Conservation (phyloP, 2,113 vertebrate species). For the Vidua macroura region DNA sequence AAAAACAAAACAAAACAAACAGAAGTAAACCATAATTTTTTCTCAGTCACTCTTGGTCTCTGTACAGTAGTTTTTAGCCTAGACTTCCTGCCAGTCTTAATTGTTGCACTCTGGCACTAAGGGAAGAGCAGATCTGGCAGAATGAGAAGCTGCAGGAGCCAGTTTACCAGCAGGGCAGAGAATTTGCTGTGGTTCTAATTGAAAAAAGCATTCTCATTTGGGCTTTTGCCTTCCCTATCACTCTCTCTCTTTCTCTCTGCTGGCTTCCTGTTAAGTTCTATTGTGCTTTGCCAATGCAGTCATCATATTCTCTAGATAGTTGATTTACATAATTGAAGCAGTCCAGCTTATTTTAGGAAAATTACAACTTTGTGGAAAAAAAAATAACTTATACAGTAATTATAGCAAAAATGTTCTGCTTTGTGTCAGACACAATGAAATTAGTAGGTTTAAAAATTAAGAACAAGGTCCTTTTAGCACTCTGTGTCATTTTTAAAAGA, state of each 20-base stretch:
- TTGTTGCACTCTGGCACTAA: neutral
- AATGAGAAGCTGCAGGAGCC: neutral
- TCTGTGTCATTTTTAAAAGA: constrained; percentile 66
- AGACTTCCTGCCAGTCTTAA: neutral
- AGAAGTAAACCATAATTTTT: neutral
- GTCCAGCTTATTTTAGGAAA: constrained; percentile 76
- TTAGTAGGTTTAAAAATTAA: constrained; percentile 73
- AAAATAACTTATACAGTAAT: constrained; percentile 75
- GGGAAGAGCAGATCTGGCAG: constrained; percentile 21
- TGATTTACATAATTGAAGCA: constrained; percentile 76
- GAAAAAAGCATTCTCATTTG: constrained; percentile 54
- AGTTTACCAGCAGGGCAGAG: constrained; percentile 25
- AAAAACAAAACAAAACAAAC: neutral
- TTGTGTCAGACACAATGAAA: constrained; percentile 75
- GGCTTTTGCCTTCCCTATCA: constrained; percentile 10
- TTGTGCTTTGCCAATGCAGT: constrained; percentile 51
- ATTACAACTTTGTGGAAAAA: constrained; percentile 70
- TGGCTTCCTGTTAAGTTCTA: constrained; percentile 60
- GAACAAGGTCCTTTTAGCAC: constrained; percentile 60
- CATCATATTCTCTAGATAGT: constrained; percentile 70
- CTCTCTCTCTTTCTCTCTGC: neutral
- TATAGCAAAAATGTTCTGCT: constrained; percentile 71
- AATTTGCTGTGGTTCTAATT: constrained; percentile 31
- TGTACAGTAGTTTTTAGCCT: neutral
- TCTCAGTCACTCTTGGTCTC: neutral